Percentiles rank a stretch among this genome's conserved stretches.
phyloP scores from a whole-genome alignment of 2,113 vertebrate genomes.

The Solea solea region DNA sequence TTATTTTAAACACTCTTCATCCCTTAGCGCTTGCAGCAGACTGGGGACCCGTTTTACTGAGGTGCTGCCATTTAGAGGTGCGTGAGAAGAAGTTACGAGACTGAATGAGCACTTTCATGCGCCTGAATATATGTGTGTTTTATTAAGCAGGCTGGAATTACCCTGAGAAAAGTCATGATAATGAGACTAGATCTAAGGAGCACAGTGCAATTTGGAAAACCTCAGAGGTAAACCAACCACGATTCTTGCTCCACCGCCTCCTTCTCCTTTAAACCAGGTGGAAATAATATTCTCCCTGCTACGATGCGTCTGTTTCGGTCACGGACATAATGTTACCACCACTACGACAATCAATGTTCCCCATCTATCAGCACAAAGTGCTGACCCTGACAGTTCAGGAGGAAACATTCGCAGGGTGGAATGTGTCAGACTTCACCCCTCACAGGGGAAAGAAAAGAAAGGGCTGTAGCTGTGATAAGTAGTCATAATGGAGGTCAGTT shows the following conservation, averaged over 20 bases:
- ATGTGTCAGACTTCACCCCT: conserved; percentile 75
- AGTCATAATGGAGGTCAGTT: conserved; percentile 76
- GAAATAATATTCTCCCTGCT: conserved; percentile 59
- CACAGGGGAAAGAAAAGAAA: conserved; percentile 63
- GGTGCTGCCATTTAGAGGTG: conserved; percentile 59
- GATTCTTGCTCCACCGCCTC: conserved; percentile 39
- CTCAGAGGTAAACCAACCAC: conserved; percentile 51
- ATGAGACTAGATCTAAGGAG: conserved; percentile 64
- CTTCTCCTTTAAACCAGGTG: conserved; percentile 50
- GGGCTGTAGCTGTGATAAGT: conserved; percentile 72
- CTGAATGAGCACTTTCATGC: conserved; percentile 39
- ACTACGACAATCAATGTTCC: conserved; percentile 31
- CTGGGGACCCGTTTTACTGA: conserved; percentile 43
- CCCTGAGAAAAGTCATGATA: conserved; percentile 67
- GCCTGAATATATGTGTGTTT: conserved; percentile 50
- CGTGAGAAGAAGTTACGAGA: conserved; percentile 71
- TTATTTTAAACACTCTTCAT: conserved; percentile 71
- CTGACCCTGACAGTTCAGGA: conserved; percentile 50
- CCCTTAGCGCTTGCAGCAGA: conserved; percentile 50
- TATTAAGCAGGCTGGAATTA: conserved; percentile 67
- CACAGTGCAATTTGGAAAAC: conserved; percentile 53
- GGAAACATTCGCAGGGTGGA: conserved; percentile 62
- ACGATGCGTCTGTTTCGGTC: conserved; percentile 37
- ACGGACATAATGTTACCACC: conserved; percentile 42
- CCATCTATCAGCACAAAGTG: conserved; percentile 54